A percentile compares a stretch with the other conserved stretches of the same genome.
phyloP scores from a whole-genome alignment of 2,797 vertebrate species.

The Lerista edwardsae region DNA sequence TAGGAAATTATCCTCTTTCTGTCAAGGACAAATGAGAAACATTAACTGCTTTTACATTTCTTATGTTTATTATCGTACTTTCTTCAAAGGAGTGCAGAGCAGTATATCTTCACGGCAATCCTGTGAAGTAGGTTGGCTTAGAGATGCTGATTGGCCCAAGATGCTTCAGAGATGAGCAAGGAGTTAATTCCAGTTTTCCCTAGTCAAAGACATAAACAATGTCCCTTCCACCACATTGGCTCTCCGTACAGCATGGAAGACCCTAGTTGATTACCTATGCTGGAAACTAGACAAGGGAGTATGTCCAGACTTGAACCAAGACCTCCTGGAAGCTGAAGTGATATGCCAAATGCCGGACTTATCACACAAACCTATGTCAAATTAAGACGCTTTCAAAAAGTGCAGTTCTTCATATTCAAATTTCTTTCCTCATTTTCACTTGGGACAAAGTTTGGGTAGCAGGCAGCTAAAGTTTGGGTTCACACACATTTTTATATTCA shows the following conservation, averaged over 20 bases:
- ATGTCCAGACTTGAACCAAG: too few species aligned
- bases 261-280: too few species aligned
- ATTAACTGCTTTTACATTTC: neutral
- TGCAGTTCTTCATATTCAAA: neutral
- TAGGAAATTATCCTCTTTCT: neutral
- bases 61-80: neutral
- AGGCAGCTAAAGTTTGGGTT: neutral
- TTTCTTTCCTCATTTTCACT: neutral
- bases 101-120: neutral
- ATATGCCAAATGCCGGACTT: neutral
- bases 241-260: too few species aligned
- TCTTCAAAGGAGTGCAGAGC: neutral
- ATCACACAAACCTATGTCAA: neutral
- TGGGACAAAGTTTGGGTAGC: neutral
- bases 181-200: too few species aligned
- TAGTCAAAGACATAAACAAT: too few species aligned
- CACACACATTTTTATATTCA: neutral
- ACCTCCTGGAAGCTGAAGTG: too few species aligned
- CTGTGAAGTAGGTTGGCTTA: too few species aligned
- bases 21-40: neutral
- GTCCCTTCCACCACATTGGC: too few species aligned
- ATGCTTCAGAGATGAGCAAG: neutral
- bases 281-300: too few species aligned
- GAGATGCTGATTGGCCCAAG: neutral
- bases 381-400: neutral